Evolutionary conservation across 2,888 invertebrate species (phyloP).

Genomic region (Vesta saturnalis): DNA sequence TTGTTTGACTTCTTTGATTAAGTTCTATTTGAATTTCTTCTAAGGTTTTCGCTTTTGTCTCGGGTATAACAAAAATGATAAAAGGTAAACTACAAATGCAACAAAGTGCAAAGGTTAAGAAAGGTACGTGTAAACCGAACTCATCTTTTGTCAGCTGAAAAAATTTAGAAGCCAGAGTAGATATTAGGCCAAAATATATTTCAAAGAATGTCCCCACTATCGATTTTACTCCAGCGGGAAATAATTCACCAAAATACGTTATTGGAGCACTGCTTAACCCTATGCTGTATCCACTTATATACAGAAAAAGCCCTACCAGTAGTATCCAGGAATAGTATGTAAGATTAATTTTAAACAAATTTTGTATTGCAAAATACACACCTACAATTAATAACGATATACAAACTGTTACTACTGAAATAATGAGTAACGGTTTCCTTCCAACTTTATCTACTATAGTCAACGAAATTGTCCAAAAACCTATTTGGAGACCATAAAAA

Average conservation of each 20-base stretch:
- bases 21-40: slow-evolving; percentile 14
- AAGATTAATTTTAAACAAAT: slow-evolving; percentile 36
- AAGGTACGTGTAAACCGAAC: slow-evolving; percentile 71
- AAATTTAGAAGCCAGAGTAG: slow-evolving; percentile 57
- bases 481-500: slow-evolving; percentile 65
- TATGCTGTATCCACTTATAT: slow-evolving; percentile 61
- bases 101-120: slow-evolving; percentile 71
- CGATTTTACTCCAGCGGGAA: slow-evolving; percentile 65
- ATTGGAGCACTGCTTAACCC: slow-evolving; percentile 64
- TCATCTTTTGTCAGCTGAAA: slow-evolving; percentile 65
- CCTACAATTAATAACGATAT: slow-evolving; percentile 57
- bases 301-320: slow-evolving; percentile 59
- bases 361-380: slow-evolving; percentile 51
- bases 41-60: slow-evolving; percentile 68
- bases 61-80: slow-evolving; percentile 70
- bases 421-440: slow-evolving; percentile 68
- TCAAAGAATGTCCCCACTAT: slow-evolving; percentile 64
- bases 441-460: slow-evolving; percentile 70
- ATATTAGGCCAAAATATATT: slow-evolving; percentile 61
- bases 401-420: slow-evolving; percentile 61
- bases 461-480: slow-evolving; percentile 66
- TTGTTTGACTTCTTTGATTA: no score
- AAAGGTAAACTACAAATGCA: slow-evolving; percentile 70
- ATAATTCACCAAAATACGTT: slow-evolving; percentile 63
- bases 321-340: slow-evolving; percentile 58